A percentile compares a stretch with the other conserved stretches of the same genome.
These are phyloP conservation scores for Scotopteryx bipunctaria DNA, from an alignment of 2,888 invertebrate species.

Conservation along the genomic window DNA sequence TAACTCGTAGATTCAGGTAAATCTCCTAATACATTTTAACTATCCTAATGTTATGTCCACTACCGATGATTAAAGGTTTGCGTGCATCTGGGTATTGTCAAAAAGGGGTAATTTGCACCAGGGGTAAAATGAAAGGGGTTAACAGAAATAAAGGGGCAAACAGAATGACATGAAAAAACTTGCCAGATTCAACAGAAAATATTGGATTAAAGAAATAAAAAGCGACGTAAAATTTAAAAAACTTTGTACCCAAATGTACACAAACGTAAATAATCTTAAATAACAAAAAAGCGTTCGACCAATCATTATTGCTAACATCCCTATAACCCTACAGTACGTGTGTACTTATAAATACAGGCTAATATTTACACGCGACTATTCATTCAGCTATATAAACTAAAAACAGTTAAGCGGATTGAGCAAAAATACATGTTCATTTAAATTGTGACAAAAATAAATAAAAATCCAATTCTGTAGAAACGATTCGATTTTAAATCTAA, in stretches of 20 bases:
- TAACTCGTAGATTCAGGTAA: conserved; percentile 73
- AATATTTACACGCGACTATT: conserved; percentile 80
- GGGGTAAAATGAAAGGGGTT: neutral
- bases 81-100: conserved; percentile 21
- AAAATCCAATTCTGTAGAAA: conserved; percentile 13
- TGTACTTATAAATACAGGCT: conserved; percentile 72
- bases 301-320: conserved; percentile 79
- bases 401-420: conserved; percentile 38
- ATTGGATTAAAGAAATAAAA: too few species aligned
- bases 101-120: neutral
- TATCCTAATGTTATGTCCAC: conserved; percentile 48
- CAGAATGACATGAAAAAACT: too few species aligned
- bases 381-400: conserved; percentile 58
- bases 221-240: neutral
- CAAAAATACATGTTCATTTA: conserved; percentile 15
- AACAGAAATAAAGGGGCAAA: neutral
- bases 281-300: conserved; percentile 68
- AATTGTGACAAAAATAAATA: conserved; percentile 26
- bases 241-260: conserved; percentile 28
- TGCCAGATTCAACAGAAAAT: too few species aligned
- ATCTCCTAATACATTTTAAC: conserved; percentile 36
- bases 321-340: conserved; percentile 66
- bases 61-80: conserved; percentile 42
- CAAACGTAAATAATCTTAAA: conserved; percentile 28
- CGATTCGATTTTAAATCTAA: conserved; percentile 26